Evolutionary conservation across 2,113 vertebrate species (phyloP).

Genomic region (Tauraco erythrolophus): DNA sequence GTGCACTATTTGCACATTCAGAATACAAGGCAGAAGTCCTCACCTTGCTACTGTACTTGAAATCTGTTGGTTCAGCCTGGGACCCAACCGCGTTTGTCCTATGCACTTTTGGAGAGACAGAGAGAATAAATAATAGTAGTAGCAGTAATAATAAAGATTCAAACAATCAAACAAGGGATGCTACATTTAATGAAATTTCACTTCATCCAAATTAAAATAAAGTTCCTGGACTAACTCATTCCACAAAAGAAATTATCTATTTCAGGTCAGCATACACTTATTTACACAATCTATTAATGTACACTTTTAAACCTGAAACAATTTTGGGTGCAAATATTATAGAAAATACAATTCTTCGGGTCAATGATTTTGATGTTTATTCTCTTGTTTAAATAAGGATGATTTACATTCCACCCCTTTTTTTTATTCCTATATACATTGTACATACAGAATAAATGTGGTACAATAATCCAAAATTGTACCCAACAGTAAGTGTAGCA

Average conservation of each 20-base stretch:
- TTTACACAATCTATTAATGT: conserved; percentile 27
- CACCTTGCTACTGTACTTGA: neutral
- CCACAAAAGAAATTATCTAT: neutral
- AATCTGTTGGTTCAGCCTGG: neutral
- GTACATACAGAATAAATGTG: neutral
- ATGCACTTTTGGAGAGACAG: neutral
- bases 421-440: neutral
- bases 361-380: conserved; percentile 17
- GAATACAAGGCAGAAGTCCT: neutral
- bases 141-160: neutral
- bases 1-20: neutral
- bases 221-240: neutral
- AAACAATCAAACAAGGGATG: neutral
- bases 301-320: conserved; percentile 35
- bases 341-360: conserved; percentile 48
- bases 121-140: neutral
- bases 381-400: conserved; percentile 33
- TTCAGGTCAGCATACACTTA: conserved; percentile 31
- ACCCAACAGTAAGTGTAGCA: neutral
- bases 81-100: neutral
- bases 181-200: neutral
- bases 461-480: neutral
- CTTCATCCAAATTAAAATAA: neutral
- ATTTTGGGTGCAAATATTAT: conserved; percentile 59
- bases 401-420: conserved; percentile 20